Percentiles rank a stretch among this genome's conserved stretches.
These are phyloP conservation scores for Novumbra hubbsi DNA, from an alignment of 2,797 vertebrate species.

Conservation along the genomic window DNA sequence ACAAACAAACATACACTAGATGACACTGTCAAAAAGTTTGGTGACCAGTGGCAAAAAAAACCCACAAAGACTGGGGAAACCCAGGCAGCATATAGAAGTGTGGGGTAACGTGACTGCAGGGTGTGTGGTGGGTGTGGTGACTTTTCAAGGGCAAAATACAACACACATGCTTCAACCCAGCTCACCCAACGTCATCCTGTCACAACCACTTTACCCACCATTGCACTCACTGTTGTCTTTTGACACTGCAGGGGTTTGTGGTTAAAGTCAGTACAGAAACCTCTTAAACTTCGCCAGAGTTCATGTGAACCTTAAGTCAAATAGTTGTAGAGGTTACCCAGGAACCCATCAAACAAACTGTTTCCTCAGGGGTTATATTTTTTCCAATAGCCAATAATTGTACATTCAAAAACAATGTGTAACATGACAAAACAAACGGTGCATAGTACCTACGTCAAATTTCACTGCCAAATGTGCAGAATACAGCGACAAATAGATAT, in stretches of 20 bases:
- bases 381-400: constrained; percentile 8
- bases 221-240: constrained; percentile 2
- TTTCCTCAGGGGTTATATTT: constrained; percentile 1
- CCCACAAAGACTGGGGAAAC: constrained; percentile 29
- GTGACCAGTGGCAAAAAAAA: constrained; percentile 27
- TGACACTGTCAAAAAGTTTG: constrained; percentile 17
- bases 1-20: constrained; percentile 9
- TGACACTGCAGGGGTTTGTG: background rate
- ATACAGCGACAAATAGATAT: background rate
- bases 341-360: background rate
- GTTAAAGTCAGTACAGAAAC: constrained; percentile 11
- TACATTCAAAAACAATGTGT: constrained; percentile 19
- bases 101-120: constrained; percentile 42
- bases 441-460: constrained; percentile 5
- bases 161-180: constrained; percentile 18
- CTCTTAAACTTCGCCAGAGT: constrained; percentile 2
- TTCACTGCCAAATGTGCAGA: constrained; percentile 4
- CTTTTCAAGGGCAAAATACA: constrained; percentile 41
- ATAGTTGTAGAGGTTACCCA: background rate
- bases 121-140: constrained; percentile 18
- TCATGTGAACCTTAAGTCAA: background rate
- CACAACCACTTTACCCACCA: constrained; percentile 26
- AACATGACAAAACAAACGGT: background rate
- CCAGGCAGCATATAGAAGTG: constrained; percentile 30
- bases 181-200: constrained; percentile 20